Percentiles rank a stretch among this genome's conserved stretches.
Evolutionary conservation across 2,888 invertebrate species (phyloP).

Genomic region (Acanthosepion lycidas): DNA sequence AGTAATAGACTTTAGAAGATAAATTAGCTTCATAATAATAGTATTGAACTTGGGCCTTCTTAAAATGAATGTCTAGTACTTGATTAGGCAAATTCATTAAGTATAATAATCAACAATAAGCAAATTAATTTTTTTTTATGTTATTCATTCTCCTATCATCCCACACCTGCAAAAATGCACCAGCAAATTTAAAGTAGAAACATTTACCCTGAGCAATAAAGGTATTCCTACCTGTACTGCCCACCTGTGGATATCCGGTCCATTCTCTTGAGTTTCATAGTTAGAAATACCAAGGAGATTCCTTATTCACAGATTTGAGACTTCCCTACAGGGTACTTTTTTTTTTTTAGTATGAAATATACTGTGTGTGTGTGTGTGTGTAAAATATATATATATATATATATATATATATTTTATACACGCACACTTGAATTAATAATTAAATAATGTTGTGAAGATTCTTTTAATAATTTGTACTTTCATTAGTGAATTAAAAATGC

Average conservation of each 20-base stretch:
- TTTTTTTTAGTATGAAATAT: neutral
- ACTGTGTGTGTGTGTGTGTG: no score
- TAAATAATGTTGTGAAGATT: neutral
- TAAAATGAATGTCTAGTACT: no score
- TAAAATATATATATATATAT: neutral
- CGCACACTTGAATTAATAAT: neutral
- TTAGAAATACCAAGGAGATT: neutral
- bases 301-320: no score
- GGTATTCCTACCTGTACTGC: no score
- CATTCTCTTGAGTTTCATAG: neutral
- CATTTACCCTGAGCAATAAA: neutral
- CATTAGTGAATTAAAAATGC: no score
- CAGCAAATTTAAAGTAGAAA: neutral
- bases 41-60: no score
- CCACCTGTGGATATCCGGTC: neutral
- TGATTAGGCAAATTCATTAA: no score
- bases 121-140: neutral
- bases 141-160: neutral
- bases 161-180: neutral
- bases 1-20: neutral
- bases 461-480: no score
- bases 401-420: no score
- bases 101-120: no score
- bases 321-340: neutral
- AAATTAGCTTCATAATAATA: no score